Evolutionary conservation across 2,888 invertebrate genomes (phyloP), one percentile per base, ranked within the genome.

Genomic region (Willowsia nigromaculata): DNA sequence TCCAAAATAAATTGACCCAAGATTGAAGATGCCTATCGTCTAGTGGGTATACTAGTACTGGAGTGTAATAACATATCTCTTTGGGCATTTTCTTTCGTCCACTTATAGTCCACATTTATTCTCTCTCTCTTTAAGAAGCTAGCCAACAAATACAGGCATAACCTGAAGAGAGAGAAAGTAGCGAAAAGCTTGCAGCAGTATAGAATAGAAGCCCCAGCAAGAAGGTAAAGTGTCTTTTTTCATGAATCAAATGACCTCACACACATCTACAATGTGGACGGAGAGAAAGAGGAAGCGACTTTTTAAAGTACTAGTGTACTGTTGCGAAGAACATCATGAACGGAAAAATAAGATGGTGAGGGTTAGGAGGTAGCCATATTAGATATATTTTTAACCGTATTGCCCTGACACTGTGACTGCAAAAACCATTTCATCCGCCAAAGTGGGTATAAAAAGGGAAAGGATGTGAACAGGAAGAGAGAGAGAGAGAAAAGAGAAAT

Each of bases 1-100:
- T 85, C 80, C 50, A 80, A 89, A 89, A 85, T 89, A 89, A 89
- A 89, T 89, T 89, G 89, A 84, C 84, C 89, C 89, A 89, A 89
- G 89, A 89, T 89, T 89, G 89, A 89, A 89, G 89, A 89, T 89
- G 40, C 84, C 80, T 89, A 89, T 89, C 89, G 89, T 74, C 43
- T 62, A 47, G 56, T 22, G 7, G 50, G n/a, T n/a, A n/a, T 78
- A 56, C 11, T 53, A n/a, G 56, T 37, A 25, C 25, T 81, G 30
- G 15, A 56, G n/a, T 11, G n/a, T 18, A n/a, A 15, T 11, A 15
- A 3, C 1, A 50, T 74, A 43, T 47, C 30, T 15, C 78, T 33
- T 4, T 15, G 33, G 18, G 78, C 33, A 33, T 27, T 56, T 47
- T 56, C 40, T 33, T 68, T 15, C 11, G n/a, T 53, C 80, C 50